A percentile compares a stretch with the other conserved stretches of the same genome.
These are phyloP conservation scores for Leptinotarsa defecta DNA, from an alignment of 1,140 invertebrate species.

Conservation along the genomic window DNA sequence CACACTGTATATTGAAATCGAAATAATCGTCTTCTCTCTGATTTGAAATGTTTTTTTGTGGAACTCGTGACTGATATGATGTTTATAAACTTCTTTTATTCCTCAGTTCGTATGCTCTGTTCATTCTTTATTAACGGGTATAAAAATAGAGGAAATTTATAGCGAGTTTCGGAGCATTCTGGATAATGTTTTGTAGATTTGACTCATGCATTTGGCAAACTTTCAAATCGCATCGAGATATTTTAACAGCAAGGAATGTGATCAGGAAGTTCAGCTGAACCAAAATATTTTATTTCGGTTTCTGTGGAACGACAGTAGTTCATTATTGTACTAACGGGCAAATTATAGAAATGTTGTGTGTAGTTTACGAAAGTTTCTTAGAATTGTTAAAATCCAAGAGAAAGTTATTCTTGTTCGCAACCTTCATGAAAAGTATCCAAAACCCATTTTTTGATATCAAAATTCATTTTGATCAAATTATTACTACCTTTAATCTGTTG, in stretches of 20 bases:
- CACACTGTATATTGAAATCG: too few relatives aligned
- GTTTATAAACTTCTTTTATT: neutral
- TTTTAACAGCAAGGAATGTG: neutral
- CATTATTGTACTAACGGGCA: neutral
- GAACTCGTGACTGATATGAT: neutral
- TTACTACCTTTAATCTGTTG: too few relatives aligned
- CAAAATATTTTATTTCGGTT: neutral
- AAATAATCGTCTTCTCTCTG: too few relatives aligned
- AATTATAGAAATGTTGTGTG: neutral
- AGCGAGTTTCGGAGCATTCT: neutral
- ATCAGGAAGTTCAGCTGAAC: neutral
- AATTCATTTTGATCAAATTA: too few relatives aligned
- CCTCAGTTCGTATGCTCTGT: neutral
- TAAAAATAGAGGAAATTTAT: conserved; percentile 1
- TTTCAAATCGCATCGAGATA: neutral
- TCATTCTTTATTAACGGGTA: neutral
- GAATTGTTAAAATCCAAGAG: neutral
- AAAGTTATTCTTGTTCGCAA: neutral
- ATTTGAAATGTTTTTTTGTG: neutral
- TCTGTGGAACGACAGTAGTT: neutral
- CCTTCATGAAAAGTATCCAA: too few relatives aligned
- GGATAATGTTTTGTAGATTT: neutral
- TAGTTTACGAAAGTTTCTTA: neutral
- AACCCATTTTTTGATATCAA: neutral
- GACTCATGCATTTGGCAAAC: conserved; percentile 2